These are phyloP conservation scores for Micrasema longulum DNA, from an alignment of 1,140 invertebrate species.

Conservation along the genomic window DNA sequence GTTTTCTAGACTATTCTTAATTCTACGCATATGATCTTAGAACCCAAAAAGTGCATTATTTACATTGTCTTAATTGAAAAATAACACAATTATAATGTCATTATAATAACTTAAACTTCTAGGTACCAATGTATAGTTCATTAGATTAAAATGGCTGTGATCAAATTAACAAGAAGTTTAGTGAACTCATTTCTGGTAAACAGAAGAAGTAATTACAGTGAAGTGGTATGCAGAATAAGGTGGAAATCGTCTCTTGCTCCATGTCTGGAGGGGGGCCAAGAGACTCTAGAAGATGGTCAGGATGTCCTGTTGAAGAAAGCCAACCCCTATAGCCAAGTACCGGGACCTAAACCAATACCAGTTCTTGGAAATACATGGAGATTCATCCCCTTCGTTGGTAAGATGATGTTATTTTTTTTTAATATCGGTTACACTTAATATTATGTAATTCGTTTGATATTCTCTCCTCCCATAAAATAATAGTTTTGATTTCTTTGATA, in stretches of 20 bases:
- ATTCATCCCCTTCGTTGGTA: conserved; percentile 73
- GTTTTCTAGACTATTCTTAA: too few species aligned
- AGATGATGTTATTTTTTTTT: conserved; percentile 45
- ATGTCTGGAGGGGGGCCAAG: neutral
- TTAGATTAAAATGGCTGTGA: neutral
- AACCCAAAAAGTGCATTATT: too few species aligned
- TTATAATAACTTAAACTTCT: too few species aligned
- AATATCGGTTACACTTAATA: neutral
- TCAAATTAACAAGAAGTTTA: neutral
- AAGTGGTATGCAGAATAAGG: neutral
- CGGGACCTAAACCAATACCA: conserved; percentile 81
- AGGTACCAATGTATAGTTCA: too few species aligned
- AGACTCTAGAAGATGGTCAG: neutral
- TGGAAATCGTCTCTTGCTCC: conserved; percentile 6
- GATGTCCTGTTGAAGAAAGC: conserved; percentile 55
- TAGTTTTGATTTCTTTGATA: neutral
- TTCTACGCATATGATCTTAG: too few species aligned
- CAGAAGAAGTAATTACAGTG: neutral
- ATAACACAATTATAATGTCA: too few species aligned
- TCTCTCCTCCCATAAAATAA: neutral
- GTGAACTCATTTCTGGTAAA: neutral
- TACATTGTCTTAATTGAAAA: too few species aligned
- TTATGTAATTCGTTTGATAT: neutral
- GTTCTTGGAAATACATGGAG: conserved; percentile 86
- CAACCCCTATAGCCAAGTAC: conserved; percentile 71